These are phyloP conservation scores for Drosophila suboccidentalis DNA, from an alignment of 2,888 invertebrate genomes.

Conservation along the genomic window DNA sequence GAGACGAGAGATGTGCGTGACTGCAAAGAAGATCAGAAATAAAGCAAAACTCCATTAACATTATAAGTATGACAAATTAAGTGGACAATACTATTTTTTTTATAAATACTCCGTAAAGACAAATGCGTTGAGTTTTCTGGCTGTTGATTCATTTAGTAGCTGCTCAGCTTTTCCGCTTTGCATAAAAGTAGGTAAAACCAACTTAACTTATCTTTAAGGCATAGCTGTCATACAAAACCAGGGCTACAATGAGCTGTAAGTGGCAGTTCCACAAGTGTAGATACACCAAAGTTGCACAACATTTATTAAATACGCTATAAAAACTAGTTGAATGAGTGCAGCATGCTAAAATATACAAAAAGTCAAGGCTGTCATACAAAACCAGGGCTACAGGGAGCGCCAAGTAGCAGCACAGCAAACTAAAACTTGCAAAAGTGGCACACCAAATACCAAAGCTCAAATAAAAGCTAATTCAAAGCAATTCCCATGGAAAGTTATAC, in stretches of 20 bases:
- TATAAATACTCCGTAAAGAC: background rate
- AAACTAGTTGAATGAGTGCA: background rate
- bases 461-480: too few species aligned
- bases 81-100: background rate
- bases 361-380: background rate
- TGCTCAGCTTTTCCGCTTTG: background rate
- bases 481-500: too few species aligned
- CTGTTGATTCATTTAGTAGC: background rate
- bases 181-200: background rate
- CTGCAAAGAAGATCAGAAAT: constrained; percentile 60
- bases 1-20: constrained; percentile 86
- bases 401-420: too few species aligned
- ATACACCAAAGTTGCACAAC: background rate
- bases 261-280: background rate
- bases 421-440: too few species aligned
- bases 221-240: constrained; percentile 9
- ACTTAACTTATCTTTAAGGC: background rate
- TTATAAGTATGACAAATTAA: background rate
- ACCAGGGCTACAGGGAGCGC: background rate
- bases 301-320: background rate
- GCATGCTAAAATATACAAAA: background rate
- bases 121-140: background rate
- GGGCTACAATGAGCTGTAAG: background rate
- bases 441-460: too few species aligned
- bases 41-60: background rate